Evolutionary conservation across 2,888 invertebrate genomes (phyloP), one percentile per base, ranked within the genome.

Genomic region (Mesopsocus fuscifrons): DNA sequence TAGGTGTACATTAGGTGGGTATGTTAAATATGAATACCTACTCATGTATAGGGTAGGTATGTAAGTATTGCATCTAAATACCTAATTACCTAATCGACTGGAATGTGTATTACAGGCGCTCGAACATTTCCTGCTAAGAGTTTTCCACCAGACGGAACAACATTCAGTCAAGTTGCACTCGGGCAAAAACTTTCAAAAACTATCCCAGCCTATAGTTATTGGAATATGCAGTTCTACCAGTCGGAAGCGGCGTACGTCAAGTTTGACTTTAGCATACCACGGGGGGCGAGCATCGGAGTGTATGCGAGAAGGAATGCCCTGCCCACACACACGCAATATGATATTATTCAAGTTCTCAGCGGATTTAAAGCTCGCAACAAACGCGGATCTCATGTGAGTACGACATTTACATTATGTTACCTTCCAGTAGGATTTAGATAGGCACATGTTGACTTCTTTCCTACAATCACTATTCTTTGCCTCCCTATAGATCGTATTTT

Each of bases 181-280:
- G 88, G 89, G 51, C 81, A 87, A 63, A 77, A 82, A 59, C 68
- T 88, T 55, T 80, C 82, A 55, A 80, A 84, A 64, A 80, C 83
- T 66, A 85, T 95, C 58, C 80, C 82, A 56, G 81, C 92, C 49
- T 89, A 91, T 65, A 83, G 89, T 59, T 92, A 92, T 63, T 92
- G 92, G 92, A 89, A 91, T 64, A 85, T 91, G 77, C 89, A 91
- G 64, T 92, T 95, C 64, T 88, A 85, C 65, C 91, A 92, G 63
- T 83, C 85, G 47, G 84, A 89, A 64, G 81, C 91, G 43, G 82
- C 87, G 38, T 91, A 89, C 64, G 83, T 95, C 42, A 83, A 85
- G 59, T 92, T 94, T 60, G 91, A 94, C 64, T 87, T 94, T 63
- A 81, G 80, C 63, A 87, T 89, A 57, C 85, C 88, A 2, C 69